Conservation (phyloP, 2,888 invertebrate species). For the Caenorhabditis imperialis region DNA sequence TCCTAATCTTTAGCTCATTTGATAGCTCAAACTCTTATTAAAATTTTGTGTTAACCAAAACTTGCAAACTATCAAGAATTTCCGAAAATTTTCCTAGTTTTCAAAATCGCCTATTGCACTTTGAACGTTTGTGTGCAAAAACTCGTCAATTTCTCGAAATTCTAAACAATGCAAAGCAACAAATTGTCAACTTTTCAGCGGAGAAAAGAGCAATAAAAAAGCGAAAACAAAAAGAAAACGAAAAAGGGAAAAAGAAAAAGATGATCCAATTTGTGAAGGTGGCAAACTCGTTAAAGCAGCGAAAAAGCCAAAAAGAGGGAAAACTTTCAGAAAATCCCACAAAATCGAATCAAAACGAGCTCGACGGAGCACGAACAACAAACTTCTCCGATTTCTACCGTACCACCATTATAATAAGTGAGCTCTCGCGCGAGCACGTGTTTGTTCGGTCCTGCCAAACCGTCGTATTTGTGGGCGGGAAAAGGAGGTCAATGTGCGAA, state of each 20-base stretch:
- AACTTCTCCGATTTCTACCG: constrained; percentile 19
- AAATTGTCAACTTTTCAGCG: constrained; percentile 7
- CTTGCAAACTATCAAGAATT: too few species aligned
- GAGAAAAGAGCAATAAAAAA: background rate
- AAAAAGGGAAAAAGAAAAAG: constrained; percentile 4
- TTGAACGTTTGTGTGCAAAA: background rate
- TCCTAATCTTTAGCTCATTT: too few species aligned
- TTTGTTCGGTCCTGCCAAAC: constrained; percentile 26
- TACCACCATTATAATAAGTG: constrained; percentile 9
- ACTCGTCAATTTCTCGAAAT: constrained; percentile 29
- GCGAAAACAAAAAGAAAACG: background rate
- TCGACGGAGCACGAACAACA: background rate
- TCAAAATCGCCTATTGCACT: too few species aligned
- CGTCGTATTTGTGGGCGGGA: constrained; percentile 24
- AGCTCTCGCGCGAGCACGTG: constrained; percentile 1
- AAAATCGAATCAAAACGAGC: background rate
- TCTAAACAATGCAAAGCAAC: constrained; percentile 10
- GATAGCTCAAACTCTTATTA: too few species aligned
- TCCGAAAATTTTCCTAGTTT: too few species aligned
- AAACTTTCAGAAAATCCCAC: background rate
- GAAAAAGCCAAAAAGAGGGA: background rate
- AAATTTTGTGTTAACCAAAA: too few species aligned
- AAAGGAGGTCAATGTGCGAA: background rate
- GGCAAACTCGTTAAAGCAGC: background rate
- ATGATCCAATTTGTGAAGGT: background rate